Evolutionary conservation across 92 coral and sea anemone genomes (phyloP).

Genomic region (Parazoanthus atlanticus): DNA sequence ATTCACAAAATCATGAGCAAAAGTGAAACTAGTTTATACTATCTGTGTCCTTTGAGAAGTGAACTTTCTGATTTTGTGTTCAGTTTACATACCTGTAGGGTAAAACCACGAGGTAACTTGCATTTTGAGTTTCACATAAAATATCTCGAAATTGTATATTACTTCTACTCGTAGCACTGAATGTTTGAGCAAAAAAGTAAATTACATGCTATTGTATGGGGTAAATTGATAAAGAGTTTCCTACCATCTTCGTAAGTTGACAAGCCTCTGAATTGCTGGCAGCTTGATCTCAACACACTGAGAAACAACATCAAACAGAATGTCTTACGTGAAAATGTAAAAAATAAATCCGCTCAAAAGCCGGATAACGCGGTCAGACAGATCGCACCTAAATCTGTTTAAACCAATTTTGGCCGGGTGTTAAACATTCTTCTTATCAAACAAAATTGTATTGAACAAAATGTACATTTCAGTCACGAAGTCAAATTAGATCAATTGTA

Average conservation of each 20-base stretch:
- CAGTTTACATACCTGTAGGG: background rate
- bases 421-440: background rate
- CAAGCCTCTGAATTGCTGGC: background rate
- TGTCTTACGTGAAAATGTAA: background rate
- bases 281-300: background rate
- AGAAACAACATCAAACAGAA: background rate
- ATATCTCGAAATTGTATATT: too few species aligned
- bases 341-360: background rate
- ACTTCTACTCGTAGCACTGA: background rate
- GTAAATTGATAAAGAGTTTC: background rate
- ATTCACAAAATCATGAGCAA: too few species aligned
- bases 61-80: background rate
- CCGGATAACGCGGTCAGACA: slow-evolving; percentile 13
- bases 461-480: background rate
- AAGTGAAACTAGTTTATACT: too few species aligned
- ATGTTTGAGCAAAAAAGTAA: too few species aligned
- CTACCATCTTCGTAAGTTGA: background rate
- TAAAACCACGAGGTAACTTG: background rate
- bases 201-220: background rate
- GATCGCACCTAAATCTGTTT: background rate
- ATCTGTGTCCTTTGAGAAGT: background rate
- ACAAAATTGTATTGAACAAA: background rate
- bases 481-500: background rate
- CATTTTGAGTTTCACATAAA: background rate
- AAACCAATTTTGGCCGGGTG: background rate